Evolutionary conservation across 2,797 vertebrate genomes (phyloP).

Genomic region (Malurus leucopterus): DNA sequence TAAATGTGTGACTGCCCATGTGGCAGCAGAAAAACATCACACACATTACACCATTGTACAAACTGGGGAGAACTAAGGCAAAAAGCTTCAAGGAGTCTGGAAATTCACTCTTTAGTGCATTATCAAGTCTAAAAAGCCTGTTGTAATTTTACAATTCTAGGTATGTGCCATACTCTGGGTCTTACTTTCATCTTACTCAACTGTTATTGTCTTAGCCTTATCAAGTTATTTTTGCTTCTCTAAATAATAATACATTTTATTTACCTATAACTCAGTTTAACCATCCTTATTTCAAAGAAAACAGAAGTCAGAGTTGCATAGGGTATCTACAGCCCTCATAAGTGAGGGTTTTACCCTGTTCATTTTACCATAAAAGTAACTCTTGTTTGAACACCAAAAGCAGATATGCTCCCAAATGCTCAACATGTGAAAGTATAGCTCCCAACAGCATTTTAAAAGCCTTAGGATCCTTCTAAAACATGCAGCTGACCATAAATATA

Average conservation of each 20-base stretch:
- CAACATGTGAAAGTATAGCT: background rate
- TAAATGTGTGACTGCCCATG: rapidly evolving
- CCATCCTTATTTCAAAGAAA: background rate
- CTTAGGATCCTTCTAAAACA: background rate
- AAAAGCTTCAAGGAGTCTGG: background rate
- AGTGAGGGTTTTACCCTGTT: background rate
- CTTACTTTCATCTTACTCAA: background rate
- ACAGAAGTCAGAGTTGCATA: background rate
- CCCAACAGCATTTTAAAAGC: background rate
- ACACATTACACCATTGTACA: background rate
- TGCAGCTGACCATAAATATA: background rate
- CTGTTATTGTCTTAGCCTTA: background rate
- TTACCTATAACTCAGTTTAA: background rate
- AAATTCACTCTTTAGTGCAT: background rate
- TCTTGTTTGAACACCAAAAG: background rate
- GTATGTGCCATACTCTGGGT: background rate
- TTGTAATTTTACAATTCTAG: background rate
- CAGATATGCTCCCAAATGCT: background rate
- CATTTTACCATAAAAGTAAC: background rate
- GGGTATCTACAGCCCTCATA: background rate
- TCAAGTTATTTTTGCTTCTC: background rate
- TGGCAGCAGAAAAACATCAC: background rate
- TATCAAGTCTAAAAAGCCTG: background rate
- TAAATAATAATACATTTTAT: background rate
- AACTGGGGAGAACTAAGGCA: background rate